Percentiles rank a stretch among this genome's conserved stretches.
phyloP scores from a whole-genome alignment of 2,113 vertebrate genomes.

The Heliornis fulica region DNA sequence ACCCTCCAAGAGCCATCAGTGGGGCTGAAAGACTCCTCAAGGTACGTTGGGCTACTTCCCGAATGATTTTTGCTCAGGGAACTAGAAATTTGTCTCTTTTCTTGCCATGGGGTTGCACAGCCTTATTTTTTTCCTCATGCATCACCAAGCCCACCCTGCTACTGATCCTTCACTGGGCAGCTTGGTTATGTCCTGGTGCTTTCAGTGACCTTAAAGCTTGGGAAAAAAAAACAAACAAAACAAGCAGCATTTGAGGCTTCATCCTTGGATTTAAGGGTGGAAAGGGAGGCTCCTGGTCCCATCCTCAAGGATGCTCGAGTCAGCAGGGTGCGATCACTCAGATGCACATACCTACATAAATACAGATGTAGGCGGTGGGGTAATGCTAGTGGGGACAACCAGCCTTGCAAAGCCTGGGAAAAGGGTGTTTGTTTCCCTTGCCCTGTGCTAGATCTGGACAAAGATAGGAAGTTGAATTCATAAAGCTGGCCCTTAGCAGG shows the following conservation, averaged over 20 bases:
- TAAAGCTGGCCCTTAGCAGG: background rate
- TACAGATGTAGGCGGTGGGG: background rate
- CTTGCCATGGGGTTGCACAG: accelerated
- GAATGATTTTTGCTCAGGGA: background rate
- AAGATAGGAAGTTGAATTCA: background rate
- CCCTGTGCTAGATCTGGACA: background rate
- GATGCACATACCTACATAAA: constrained; percentile 6
- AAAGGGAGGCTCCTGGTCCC: background rate
- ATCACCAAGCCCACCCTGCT: background rate
- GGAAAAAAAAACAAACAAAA: background rate
- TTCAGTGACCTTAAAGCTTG: background rate
- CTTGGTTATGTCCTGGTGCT: background rate
- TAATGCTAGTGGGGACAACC: background rate
- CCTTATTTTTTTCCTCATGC: background rate
- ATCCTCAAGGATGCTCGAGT: background rate
- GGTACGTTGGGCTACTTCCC: background rate
- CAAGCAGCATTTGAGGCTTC: background rate
- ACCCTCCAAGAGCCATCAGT: background rate
- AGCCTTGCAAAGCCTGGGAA: background rate
- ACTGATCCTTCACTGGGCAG: accelerated
- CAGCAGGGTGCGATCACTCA: background rate
- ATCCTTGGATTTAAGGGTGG: background rate
- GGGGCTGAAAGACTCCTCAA: background rate
- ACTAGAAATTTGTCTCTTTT: background rate
- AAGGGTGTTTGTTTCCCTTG: background rate